Percentiles rank a stretch among this genome's conserved stretches.
phyloP scores from a whole-genome alignment of 2,888 invertebrate genomes.

The Craniophora ligustri region DNA sequence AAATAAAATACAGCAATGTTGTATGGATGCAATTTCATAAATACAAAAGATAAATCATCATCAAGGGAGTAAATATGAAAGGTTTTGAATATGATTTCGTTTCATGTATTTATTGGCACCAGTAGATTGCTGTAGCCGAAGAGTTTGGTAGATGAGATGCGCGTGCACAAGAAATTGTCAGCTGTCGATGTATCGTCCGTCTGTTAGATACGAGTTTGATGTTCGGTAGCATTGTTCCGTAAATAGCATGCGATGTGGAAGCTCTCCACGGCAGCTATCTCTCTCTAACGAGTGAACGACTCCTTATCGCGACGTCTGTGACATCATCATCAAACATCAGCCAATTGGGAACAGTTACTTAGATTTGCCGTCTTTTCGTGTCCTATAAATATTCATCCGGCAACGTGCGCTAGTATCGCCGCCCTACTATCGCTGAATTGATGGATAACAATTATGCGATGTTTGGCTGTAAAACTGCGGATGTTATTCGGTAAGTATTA shows the following conservation, averaged over 20 bases:
- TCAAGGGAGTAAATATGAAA: too few species aligned
- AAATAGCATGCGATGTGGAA: conserved; percentile 69
- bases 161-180: conserved; percentile 51
- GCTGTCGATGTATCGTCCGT: conserved; percentile 65
- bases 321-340: conserved; percentile 71
- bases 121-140: background rate
- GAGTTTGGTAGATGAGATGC: conserved; percentile 9
- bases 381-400: conserved; percentile 57
- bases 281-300: conserved; percentile 80
- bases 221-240: conserved; percentile 74
- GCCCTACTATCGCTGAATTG: conserved; percentile 37
- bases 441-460: conserved; percentile 24
- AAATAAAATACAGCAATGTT: too few species aligned
- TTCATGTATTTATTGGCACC: conserved; percentile 10
- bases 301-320: conserved; percentile 77
- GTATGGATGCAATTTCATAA: too few species aligned
- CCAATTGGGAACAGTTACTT: conserved; percentile 68
- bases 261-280: conserved; percentile 61
- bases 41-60: too few species aligned
- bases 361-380: conserved; percentile 52
- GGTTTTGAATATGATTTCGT: background rate
- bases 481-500: conserved; percentile 27
- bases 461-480: conserved; percentile 7
- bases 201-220: conserved; percentile 65
- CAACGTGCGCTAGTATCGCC: conserved; percentile 29